A percentile compares a stretch with the other conserved stretches of the same genome.
phyloP scores from a whole-genome alignment of 2,888 invertebrate species.

The Eristalis tenax region DNA sequence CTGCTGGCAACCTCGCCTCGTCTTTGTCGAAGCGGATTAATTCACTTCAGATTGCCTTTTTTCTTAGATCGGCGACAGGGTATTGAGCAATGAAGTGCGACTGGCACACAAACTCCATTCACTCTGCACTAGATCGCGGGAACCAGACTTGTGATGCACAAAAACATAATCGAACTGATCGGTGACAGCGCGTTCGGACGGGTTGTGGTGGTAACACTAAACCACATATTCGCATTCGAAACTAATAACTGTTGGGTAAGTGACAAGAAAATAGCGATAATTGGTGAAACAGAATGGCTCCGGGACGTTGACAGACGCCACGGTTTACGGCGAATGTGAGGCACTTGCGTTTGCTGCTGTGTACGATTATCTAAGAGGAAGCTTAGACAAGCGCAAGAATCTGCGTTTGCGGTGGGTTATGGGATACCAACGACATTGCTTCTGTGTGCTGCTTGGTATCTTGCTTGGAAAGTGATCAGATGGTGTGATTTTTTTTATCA shows the following conservation, averaged over 20 bases:
- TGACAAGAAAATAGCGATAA: not conserved
- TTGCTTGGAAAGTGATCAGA: not conserved
- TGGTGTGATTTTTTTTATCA: no score
- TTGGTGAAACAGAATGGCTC: not conserved
- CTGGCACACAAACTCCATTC: constrained; percentile 47
- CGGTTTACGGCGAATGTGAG: not conserved
- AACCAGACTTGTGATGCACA: constrained; percentile 13
- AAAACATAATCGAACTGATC: constrained; percentile 15
- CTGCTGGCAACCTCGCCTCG: constrained; percentile 2
- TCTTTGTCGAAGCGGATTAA: not conserved
- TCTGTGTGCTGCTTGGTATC: not conserved
- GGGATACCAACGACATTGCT: not conserved
- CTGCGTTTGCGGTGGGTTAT: not conserved
- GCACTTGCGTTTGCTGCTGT: not conserved
- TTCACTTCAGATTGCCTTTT: not conserved
- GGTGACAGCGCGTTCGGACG: not conserved
- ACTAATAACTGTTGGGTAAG: not conserved
- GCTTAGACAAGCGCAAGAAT: not conserved
- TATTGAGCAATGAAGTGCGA: constrained; percentile 42
- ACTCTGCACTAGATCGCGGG: constrained; percentile 35
- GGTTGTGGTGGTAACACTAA: constrained; percentile 21
- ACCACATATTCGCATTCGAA: constrained; percentile 1
- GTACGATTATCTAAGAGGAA: not conserved
- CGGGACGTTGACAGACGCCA: not conserved
- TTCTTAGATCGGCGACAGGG: constrained; percentile 6